Conservation (phyloP, 2,888 invertebrate species). For the Allacma fusca region DNA sequence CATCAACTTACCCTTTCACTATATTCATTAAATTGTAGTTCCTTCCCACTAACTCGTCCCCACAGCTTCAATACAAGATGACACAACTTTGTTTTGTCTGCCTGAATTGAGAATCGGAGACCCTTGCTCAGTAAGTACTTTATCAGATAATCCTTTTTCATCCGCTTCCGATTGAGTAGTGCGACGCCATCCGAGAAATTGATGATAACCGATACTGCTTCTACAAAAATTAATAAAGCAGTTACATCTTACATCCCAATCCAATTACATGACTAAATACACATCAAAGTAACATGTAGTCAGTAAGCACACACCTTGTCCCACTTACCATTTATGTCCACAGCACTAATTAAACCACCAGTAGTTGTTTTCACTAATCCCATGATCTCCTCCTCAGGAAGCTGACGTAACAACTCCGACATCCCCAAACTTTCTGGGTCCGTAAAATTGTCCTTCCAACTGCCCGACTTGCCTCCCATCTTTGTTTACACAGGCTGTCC, state of each 20-base stretch:
- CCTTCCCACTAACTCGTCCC: slow-evolving; percentile 32
- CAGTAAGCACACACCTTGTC: neutral
- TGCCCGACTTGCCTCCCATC: neutral
- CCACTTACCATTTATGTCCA: slow-evolving; percentile 41
- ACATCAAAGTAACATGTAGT: no score
- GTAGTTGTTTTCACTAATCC: slow-evolving; percentile 50
- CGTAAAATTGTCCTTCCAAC: neutral
- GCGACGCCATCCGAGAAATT: slow-evolving; percentile 67
- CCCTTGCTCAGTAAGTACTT: slow-evolving; percentile 68
- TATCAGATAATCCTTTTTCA: slow-evolving; percentile 69
- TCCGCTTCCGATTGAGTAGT: slow-evolving; percentile 67
- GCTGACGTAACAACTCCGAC: slow-evolving; percentile 31
- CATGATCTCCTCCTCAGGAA: slow-evolving; percentile 49
- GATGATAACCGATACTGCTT: slow-evolving; percentile 68
- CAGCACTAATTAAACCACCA: slow-evolving; percentile 38
- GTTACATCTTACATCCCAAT: no score
- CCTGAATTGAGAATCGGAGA: slow-evolving; percentile 65
- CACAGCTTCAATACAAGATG: slow-evolving; percentile 49
- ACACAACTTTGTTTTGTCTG: slow-evolving; percentile 67
- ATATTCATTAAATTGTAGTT: slow-evolving; percentile 8
- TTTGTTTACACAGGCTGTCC: no score
- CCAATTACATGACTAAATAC: neutral
- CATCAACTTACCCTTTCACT: neutral
- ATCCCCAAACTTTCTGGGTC: slow-evolving; percentile 11
- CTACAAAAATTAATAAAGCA: slow-evolving; percentile 65